These are phyloP conservation scores for Clarias gariepinus DNA, from an alignment of 2,113 vertebrate species.

Conservation along the genomic window DNA sequence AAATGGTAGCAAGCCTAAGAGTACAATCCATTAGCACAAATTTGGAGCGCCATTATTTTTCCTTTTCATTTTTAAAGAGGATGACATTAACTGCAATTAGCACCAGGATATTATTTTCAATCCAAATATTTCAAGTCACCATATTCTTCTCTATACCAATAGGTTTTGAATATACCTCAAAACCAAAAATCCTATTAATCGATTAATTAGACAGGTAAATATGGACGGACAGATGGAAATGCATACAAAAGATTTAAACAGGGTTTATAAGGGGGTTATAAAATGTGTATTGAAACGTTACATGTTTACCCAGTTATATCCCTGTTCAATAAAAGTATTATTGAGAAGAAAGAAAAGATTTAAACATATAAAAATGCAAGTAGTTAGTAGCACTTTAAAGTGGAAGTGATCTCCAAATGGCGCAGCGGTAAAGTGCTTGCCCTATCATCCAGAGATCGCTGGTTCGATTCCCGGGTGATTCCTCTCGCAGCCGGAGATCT, in stretches of 20 bases:
- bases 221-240: not conserved
- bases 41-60: not conserved
- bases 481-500: no score
- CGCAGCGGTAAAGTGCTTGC: no score
- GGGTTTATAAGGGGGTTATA: no score
- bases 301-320: no score
- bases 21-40: slow-evolving; percentile 5
- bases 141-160: not conserved
- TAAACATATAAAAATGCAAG: not conserved
- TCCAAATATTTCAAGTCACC: not conserved
- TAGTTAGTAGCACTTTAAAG: not conserved
- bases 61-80: slow-evolving; percentile 4
- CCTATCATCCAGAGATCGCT: no score
- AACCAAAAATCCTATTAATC: not conserved
- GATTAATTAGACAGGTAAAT: not conserved
- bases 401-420: no score
- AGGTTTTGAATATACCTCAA: not conserved
- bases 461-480: no score
- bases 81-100: not conserved
- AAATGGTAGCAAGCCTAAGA: not conserved
- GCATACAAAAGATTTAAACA: no score
- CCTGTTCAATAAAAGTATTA: no score
- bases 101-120: not conserved
- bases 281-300: no score
- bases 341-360: not conserved